A percentile compares a stretch with the other conserved stretches of the same genome.
phyloP scores from a whole-genome alignment of 1,140 invertebrate genomes.

The Halesus radiatus region DNA sequence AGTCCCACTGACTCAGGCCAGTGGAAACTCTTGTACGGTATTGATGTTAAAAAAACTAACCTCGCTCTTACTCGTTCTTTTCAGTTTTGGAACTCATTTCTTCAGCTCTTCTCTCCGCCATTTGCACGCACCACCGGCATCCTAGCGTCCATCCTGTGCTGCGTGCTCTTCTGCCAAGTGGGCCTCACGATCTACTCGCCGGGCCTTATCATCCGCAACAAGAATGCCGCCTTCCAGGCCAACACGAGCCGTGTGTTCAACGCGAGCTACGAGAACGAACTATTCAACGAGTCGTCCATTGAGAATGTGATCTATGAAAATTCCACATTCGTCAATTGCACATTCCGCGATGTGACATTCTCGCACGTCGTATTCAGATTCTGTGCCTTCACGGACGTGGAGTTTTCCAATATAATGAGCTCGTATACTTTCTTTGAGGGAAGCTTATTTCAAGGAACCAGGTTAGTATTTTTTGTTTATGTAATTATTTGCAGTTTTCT shows the following conservation, averaged over 20 bases:
- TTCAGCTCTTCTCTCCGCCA: conserved; percentile 71
- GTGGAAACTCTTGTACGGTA: too few species aligned
- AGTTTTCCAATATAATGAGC: conserved; percentile 67
- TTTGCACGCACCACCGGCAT: conserved; percentile 67
- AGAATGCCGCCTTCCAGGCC: conserved; percentile 61
- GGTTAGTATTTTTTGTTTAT: conserved; percentile 60
- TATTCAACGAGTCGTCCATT: conserved; percentile 63
- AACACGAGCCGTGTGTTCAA: conserved; percentile 51
- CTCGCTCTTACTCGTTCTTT: conserved; percentile 40
- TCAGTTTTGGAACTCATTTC: conserved; percentile 74
- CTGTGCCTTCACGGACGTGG: conserved; percentile 65
- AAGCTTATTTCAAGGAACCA: conserved; percentile 64
- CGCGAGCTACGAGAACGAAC: conserved; percentile 56
- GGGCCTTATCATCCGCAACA: conserved; percentile 60
- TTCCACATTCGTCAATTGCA: conserved; percentile 64
- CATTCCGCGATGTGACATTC: conserved; percentile 66
- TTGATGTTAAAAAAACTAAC: too few species aligned
- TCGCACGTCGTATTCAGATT: conserved; percentile 68
- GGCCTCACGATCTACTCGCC: conserved; percentile 65
- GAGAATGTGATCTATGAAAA: conserved; percentile 65
- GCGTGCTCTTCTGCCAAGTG: conserved; percentile 61
- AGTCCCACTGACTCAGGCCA: too few species aligned
- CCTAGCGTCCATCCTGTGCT: conserved; percentile 61
- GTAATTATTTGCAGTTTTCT: not conserved
- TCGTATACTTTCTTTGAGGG: conserved; percentile 65